A percentile compares a stretch with the other conserved stretches of the same genome.
phyloP scores from a whole-genome alignment of 1,140 invertebrate species.

The Anastrepha obliqua region DNA sequence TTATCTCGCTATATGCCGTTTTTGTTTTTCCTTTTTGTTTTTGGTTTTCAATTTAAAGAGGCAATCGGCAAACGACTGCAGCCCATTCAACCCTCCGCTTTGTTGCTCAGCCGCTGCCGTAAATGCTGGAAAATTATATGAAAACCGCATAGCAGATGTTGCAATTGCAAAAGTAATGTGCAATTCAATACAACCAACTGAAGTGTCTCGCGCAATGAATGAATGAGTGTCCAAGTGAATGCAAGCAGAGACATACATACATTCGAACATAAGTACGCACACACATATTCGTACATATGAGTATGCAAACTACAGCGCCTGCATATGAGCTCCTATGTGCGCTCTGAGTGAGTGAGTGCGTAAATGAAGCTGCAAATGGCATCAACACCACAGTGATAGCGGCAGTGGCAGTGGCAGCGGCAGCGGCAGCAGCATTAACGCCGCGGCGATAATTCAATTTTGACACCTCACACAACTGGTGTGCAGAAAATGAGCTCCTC shows the following conservation, averaged over 20 bases:
- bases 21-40: background rate
- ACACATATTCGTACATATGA: background rate
- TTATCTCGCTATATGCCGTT: background rate
- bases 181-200: slow-evolving; percentile 34
- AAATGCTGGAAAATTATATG: slow-evolving; percentile 47
- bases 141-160: slow-evolving; percentile 52
- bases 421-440: background rate
- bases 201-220: background rate
- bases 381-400: slow-evolving; percentile 38
- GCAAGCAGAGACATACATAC: background rate
- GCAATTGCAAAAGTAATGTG: slow-evolving; percentile 50
- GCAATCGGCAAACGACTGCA: background rate
- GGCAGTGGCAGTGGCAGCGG: background rate
- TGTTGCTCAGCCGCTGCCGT: background rate
- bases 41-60: background rate
- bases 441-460: slow-evolving; percentile 49
- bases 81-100: slow-evolving; percentile 31
- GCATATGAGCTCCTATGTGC: background rate
- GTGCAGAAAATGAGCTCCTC: slow-evolving; percentile 51
- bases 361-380: slow-evolving; percentile 52
- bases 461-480: slow-evolving; percentile 47
- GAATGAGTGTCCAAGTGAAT: background rate
- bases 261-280: background rate
- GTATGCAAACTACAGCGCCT: background rate
- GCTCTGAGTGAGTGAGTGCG: background rate